These are phyloP conservation scores for Euura saliciscinereae DNA, from an alignment of 1,140 invertebrate species.

Conservation along the genomic window DNA sequence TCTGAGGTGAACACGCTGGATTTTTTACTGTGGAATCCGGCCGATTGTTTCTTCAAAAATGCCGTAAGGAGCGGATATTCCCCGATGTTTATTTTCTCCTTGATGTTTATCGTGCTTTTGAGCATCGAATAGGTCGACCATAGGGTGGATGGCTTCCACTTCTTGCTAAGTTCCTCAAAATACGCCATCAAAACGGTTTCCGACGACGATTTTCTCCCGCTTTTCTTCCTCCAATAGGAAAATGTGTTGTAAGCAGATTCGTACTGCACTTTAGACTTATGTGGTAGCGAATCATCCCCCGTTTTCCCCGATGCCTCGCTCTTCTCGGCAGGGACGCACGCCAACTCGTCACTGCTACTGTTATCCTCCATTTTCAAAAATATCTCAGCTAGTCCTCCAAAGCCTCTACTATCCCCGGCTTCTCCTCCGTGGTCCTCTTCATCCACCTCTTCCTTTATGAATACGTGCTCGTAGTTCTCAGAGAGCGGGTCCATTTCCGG, in stretches of 20 bases:
- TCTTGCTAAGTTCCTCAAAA: constrained; percentile 16
- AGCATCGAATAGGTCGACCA: constrained; percentile 20
- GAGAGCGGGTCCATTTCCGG: too few species aligned
- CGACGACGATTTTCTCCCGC: constrained; percentile 3
- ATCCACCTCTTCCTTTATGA: too few species aligned
- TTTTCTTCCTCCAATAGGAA: constrained; percentile 10
- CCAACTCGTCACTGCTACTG: not conserved
- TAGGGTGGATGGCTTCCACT: constrained; percentile 12
- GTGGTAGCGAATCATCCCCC: not conserved
- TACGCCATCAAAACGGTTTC: constrained; percentile 13
- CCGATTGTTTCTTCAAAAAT: constrained; percentile 9
- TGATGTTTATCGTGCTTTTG: constrained; percentile 12
- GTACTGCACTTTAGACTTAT: not conserved
- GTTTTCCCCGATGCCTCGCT: not conserved
- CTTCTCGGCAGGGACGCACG: not conserved
- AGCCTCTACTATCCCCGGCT: too few species aligned
- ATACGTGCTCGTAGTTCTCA: too few species aligned
- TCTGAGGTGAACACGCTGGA: constrained; percentile 7
- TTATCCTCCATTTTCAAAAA: not conserved
- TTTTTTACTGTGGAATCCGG: constrained; percentile 11
- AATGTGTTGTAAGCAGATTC: constrained; percentile 10
- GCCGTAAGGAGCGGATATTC: not conserved
- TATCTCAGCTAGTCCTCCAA: too few species aligned
- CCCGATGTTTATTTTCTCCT: constrained; percentile 15
- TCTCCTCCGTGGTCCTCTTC: too few species aligned